A percentile compares a stretch with the other conserved stretches of the same genome.
These are phyloP conservation scores for Nothoprocta perdicaria DNA, from an alignment of 2,113 vertebrate species.

Conservation along the genomic window DNA sequence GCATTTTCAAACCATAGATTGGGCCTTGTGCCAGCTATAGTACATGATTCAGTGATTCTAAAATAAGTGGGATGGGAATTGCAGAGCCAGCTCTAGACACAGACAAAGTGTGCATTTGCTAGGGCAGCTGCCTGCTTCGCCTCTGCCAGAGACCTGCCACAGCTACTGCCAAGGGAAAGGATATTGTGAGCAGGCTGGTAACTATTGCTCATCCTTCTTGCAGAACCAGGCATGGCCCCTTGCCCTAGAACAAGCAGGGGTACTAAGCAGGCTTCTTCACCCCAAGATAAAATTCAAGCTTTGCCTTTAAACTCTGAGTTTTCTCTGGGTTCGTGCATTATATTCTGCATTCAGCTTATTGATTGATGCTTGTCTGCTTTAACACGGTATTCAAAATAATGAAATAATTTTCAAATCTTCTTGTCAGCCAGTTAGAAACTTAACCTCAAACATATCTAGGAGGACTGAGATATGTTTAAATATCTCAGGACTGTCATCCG, in stretches of 20 bases:
- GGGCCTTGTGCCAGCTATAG: background rate
- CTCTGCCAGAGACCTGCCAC: background rate
- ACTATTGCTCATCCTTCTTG: background rate
- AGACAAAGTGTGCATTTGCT: background rate
- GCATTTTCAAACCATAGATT: background rate
- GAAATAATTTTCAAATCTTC: background rate
- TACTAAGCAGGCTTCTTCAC: background rate
- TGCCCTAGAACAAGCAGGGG: background rate
- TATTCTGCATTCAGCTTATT: background rate
- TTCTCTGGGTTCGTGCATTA: background rate
- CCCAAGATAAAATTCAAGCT: background rate
- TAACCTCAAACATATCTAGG: background rate
- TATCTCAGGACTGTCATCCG: background rate
- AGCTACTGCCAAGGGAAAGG: background rate
- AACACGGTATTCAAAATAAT: background rate
- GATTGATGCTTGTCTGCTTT: background rate
- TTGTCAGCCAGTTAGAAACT: background rate
- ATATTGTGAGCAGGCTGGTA: background rate
- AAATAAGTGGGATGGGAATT: conserved; percentile 3
- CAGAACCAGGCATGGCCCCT: background rate
- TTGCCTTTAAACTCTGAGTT: background rate
- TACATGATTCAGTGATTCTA: background rate
- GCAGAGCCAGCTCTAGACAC: background rate
- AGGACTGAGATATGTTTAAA: background rate
- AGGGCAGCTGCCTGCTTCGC: conserved; percentile 12